These are phyloP conservation scores for Alca torda DNA, from an alignment of 2,797 vertebrate species.

Conservation along the genomic window DNA sequence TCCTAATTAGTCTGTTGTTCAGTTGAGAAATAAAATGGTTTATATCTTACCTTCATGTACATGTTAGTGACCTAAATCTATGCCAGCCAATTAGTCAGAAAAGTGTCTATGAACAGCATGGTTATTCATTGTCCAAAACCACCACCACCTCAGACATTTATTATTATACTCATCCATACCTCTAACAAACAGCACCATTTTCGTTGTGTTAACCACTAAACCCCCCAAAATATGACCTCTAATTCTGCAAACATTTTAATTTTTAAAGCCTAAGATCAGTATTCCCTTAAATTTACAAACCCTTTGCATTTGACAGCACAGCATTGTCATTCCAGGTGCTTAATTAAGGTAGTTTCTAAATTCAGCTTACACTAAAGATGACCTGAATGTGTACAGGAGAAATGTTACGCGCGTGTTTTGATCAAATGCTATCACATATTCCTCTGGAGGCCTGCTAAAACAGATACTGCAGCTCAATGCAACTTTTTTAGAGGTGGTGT, in stretches of 20 bases:
- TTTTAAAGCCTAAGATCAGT: constrained; percentile 26
- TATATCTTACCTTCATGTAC: constrained; percentile 40
- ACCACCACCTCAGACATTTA: background rate
- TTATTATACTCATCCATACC: background rate
- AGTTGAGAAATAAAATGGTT: background rate
- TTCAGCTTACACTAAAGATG: constrained; percentile 29
- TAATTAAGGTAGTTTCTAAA: background rate
- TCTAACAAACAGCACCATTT: background rate
- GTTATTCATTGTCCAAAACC: background rate
- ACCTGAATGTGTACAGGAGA: constrained; percentile 32
- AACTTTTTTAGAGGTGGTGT: constrained; percentile 76
- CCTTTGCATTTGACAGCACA: constrained; percentile 29
- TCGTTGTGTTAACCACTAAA: background rate
- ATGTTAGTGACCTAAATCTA: background rate
- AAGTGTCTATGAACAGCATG: background rate
- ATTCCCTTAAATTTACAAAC: constrained; percentile 18
- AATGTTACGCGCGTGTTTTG: constrained; percentile 21
- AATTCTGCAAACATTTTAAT: constrained; percentile 12
- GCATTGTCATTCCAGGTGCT: constrained; percentile 31
- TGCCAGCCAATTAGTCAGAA: background rate
- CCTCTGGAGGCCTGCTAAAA: constrained; percentile 63
- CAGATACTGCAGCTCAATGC: constrained; percentile 73
- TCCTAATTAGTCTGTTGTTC: background rate
- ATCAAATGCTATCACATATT: constrained; percentile 67
- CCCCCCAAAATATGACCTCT: background rate